Evolutionary conservation across 1,140 invertebrate species (phyloP).

Genomic region (Halesus radiatus): DNA sequence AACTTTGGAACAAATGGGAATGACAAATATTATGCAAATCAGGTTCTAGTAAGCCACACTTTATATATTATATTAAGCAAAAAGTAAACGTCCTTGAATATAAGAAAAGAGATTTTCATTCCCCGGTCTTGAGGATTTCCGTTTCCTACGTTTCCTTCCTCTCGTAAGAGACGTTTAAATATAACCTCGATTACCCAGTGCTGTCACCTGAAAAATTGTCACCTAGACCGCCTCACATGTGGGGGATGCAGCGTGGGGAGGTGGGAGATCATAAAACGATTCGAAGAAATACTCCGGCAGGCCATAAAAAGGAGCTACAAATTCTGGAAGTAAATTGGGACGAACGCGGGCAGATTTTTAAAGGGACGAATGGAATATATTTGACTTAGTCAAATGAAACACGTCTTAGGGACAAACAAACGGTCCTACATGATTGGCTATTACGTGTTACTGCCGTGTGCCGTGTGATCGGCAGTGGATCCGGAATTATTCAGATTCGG

Average conservation of each 20-base stretch:
- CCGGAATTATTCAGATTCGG: too few relatives aligned
- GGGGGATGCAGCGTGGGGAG: not conserved
- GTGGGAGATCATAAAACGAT: constrained; percentile 2
- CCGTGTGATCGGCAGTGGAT: too few relatives aligned
- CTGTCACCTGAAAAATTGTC: constrained; percentile 27
- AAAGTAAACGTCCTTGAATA: too few relatives aligned
- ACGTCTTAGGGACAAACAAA: not conserved
- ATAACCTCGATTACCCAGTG: constrained; percentile 2
- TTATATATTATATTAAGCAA: too few relatives aligned
- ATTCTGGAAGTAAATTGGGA: constrained; percentile 21
- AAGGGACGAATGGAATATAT: not conserved
- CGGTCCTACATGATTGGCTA: not conserved
- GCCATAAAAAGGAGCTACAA: constrained; percentile 7
- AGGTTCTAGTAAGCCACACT: too few relatives aligned
- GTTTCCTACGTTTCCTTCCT: too few relatives aligned
- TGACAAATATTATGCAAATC: too few relatives aligned
- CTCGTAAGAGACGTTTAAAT: not conserved
- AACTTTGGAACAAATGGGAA: too few relatives aligned
- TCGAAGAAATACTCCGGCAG: constrained; percentile 18
- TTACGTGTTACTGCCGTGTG: not conserved
- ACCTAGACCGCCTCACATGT: not conserved
- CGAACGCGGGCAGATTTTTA: constrained; percentile 16
- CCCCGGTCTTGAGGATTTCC: too few relatives aligned
- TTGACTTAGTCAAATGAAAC: constrained; percentile 4
- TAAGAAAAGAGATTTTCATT: too few relatives aligned